Evolutionary conservation across 2,888 invertebrate species (phyloP).

Genomic region (Chrysolina americana): DNA sequence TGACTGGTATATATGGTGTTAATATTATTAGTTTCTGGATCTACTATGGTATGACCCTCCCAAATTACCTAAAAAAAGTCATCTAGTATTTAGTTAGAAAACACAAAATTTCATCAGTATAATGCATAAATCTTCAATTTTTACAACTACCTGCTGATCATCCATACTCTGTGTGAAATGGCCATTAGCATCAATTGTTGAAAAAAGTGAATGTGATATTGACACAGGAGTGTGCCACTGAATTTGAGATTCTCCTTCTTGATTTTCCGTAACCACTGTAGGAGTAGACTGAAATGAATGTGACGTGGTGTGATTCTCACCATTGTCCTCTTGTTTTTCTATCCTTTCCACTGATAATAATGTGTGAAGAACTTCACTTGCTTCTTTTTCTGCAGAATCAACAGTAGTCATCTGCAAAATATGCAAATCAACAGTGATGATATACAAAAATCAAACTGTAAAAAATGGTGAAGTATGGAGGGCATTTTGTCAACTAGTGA

Average conservation of each 20-base stretch:
- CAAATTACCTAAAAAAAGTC: slow-evolving; percentile 74
- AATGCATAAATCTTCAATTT: slow-evolving; percentile 35
- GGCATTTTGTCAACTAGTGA: no score
- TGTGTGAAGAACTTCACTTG: slow-evolving; percentile 80
- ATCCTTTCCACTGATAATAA: slow-evolving; percentile 78
- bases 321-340: slow-evolving; percentile 70
- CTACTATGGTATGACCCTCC: slow-evolving; percentile 79
- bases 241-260: slow-evolving; percentile 69
- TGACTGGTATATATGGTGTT: slow-evolving; percentile 64
- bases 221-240: slow-evolving; percentile 78
- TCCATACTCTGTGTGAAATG: slow-evolving; percentile 67
- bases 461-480: no score
- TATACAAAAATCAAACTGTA: no score
- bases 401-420: slow-evolving; percentile 74
- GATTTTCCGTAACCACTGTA: slow-evolving; percentile 56
- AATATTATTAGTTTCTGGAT: slow-evolving; percentile 67
- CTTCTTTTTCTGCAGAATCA: slow-evolving; percentile 80
- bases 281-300: slow-evolving; percentile 63
- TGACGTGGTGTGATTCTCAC: slow-evolving; percentile 60
- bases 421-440: not conserved
- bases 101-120: slow-evolving; percentile 11
- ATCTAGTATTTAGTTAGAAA: slow-evolving; percentile 19
- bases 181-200: slow-evolving; percentile 65
- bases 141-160: slow-evolving; percentile 67
- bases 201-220: slow-evolving; percentile 68